A percentile compares a stretch with the other conserved stretches of the same genome.
phyloP scores from a whole-genome alignment of 2,888 invertebrate species.

The Lucinisca nassula region DNA sequence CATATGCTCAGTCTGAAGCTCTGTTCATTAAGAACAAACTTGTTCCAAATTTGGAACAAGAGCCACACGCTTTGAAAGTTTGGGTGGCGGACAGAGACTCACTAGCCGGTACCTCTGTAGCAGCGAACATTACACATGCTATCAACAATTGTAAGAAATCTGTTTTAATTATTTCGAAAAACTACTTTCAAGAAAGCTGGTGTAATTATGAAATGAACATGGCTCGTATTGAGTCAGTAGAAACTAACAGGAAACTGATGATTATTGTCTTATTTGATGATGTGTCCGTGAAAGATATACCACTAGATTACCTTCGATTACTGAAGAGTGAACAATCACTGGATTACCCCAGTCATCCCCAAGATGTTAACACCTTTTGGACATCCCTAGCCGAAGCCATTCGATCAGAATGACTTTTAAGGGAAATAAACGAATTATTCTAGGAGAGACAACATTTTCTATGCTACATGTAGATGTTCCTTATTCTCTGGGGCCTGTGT shows the following conservation, averaged over 20 bases:
- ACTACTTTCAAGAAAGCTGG: conserved; percentile 56
- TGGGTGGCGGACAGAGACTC: conserved; percentile 65
- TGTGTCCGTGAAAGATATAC: conserved; percentile 28
- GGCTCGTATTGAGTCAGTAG: conserved; percentile 54
- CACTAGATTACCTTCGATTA: conserved; percentile 32
- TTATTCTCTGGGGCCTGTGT: too few species aligned
- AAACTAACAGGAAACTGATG: conserved; percentile 46
- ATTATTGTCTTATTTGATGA: conserved; percentile 56
- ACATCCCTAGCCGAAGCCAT: conserved; percentile 36
- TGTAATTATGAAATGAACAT: conserved; percentile 69
- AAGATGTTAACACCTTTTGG: conserved; percentile 57
- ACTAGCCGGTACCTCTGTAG: conserved; percentile 53
- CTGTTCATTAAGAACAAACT: conserved; percentile 53
- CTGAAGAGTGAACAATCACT: conserved; percentile 36
- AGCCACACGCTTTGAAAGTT: conserved; percentile 23
- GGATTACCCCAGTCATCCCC: conserved; percentile 43
- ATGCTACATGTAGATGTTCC: too few species aligned
- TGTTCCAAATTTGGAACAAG: conserved; percentile 62
- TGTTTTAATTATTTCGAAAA: conserved; percentile 52
- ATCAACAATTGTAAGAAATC: conserved; percentile 60
- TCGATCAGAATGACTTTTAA: neutral
- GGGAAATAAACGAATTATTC: too few species aligned
- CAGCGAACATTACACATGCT: conserved; percentile 64
- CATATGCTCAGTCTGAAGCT: conserved; percentile 39
- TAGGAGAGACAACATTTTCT: too few species aligned